Conservation (phyloP, 2,113 vertebrate species). For the Tympanuchus pallidicinctus region DNA sequence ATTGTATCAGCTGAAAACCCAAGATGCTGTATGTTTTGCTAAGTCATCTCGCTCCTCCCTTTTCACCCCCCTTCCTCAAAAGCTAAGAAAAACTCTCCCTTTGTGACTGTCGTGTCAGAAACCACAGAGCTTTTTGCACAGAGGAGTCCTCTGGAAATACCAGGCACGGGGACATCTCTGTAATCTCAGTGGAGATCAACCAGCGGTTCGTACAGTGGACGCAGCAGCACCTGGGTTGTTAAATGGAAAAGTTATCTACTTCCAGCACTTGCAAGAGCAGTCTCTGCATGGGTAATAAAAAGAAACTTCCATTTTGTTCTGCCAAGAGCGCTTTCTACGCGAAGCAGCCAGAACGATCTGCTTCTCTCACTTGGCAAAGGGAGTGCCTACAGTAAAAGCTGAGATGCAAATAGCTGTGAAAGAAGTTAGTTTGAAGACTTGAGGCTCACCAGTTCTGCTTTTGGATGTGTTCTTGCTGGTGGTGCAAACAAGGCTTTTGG, state of each 20-base stretch:
- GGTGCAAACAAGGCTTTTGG: background rate
- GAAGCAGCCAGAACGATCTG: background rate
- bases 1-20: constrained; percentile 16
- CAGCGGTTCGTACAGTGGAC: background rate
- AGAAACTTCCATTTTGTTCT: background rate
- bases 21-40: background rate
- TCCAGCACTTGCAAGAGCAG: background rate
- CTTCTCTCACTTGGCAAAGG: background rate
- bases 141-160: background rate
- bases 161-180: background rate
- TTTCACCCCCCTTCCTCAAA: fast-evolving
- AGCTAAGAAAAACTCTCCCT: background rate
- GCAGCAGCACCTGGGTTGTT: background rate
- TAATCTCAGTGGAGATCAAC: background rate
- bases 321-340: background rate
- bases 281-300: background rate
- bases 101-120: background rate
- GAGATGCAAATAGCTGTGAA: background rate
- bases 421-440: background rate
- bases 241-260: background rate
- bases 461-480: background rate
- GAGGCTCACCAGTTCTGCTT: background rate
- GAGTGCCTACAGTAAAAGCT: background rate
- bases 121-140: background rate
- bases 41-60: constrained; percentile 11